Evolutionary conservation across 2,797 vertebrate species (phyloP).

Genomic region (Tolypeutes matacus): DNA sequence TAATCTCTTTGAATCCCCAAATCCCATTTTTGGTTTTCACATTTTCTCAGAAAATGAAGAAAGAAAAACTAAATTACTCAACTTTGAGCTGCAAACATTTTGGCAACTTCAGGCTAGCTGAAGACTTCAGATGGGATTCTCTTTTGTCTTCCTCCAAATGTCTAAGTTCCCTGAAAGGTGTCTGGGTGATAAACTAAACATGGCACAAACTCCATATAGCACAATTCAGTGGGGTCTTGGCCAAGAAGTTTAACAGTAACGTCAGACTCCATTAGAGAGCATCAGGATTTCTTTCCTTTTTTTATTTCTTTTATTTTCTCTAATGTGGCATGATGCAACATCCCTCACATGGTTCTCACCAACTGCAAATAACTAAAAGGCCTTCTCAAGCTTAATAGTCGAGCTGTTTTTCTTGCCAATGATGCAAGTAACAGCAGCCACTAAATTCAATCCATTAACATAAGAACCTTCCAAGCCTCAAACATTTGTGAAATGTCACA

Average conservation of each 20-base stretch:
- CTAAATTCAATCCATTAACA: constrained; percentile 52
- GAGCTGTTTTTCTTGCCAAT: constrained; percentile 19
- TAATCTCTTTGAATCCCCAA: constrained; percentile 67
- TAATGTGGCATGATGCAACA: constrained; percentile 16
- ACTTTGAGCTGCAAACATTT: constrained; percentile 69
- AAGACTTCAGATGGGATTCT: constrained; percentile 43
- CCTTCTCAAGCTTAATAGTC: constrained; percentile 47
- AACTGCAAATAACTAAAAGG: constrained; percentile 56
- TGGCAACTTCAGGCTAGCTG: constrained; percentile 67
- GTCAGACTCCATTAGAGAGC: constrained; percentile 40
- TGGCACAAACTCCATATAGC: constrained; percentile 49
- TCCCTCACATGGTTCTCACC: constrained; percentile 37
- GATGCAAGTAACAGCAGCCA: background rate
- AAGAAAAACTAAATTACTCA: constrained; percentile 73
- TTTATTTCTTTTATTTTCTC: background rate
- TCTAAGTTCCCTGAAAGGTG: constrained; percentile 55
- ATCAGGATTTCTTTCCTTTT: background rate
- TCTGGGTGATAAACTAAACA: constrained; percentile 75
- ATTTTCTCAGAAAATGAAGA: constrained; percentile 65
- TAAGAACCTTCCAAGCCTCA: background rate
- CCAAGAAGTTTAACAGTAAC: background rate
- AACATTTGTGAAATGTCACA: constrained; percentile 1
- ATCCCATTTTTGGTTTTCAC: constrained; percentile 56
- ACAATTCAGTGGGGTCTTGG: constrained; percentile 53
- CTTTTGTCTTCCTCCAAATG: constrained; percentile 75